Conservation (phyloP, 2,797 vertebrate genomes). For the Agapornis canus region DNA sequence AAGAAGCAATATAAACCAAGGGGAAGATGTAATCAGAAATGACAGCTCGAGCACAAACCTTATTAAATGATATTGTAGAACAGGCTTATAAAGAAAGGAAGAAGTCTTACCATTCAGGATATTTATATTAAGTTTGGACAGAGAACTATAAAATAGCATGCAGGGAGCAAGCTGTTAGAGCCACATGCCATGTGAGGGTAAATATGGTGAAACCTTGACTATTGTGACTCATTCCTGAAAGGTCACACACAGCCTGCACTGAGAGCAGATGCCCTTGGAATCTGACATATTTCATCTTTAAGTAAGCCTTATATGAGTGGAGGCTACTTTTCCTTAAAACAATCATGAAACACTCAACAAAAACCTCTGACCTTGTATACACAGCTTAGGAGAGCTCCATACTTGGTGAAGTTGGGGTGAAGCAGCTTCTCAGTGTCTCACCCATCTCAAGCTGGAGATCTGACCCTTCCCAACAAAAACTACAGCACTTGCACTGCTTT, state of each 20-base stretch:
- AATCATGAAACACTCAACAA: rapidly evolving
- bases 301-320: rapidly evolving
- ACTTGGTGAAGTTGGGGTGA: rapidly evolving
- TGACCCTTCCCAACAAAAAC: rapidly evolving
- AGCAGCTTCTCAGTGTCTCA: rapidly evolving
- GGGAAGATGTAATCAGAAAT: background rate
- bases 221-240: background rate
- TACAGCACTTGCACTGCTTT: rapidly evolving
- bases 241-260: background rate
- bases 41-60: background rate
- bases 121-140: background rate
- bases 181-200: background rate
- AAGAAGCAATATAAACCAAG: background rate
- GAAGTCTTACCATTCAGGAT: background rate
- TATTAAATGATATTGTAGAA: background rate
- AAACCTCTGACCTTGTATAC: rapidly evolving
- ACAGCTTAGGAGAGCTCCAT: rapidly evolving
- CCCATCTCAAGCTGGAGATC: background rate
- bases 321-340: background rate
- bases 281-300: rapidly evolving
- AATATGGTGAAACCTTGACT: rapidly evolving
- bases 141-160: background rate
- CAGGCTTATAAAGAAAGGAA: background rate
- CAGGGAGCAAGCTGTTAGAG: background rate
- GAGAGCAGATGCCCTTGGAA: background rate